Base-by-base conservation (phyloP, 2,113 vertebrate genomes). In the Ictalurus furcatus region DNA sequence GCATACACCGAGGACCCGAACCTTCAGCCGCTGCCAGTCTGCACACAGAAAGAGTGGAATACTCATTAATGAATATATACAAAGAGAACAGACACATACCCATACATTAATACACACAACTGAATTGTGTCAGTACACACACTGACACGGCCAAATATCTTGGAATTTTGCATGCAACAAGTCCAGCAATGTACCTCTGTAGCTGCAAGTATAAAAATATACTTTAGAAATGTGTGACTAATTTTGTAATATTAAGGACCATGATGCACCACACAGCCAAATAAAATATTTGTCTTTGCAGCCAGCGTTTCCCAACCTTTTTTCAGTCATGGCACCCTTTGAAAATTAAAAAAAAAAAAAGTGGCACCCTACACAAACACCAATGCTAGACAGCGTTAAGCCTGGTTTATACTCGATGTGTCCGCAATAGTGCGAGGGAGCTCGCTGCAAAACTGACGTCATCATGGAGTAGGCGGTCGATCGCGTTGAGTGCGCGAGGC, bases 11-110 rank as follows among this genome's bases (percentile, higher is more conserved):
- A 86, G 97, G 97, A 74, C 97, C 97, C 3, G 90, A 93, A 84
- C 96, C 95, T 90, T 98, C 97, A 90, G 97, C 98, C 92, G 96
- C 97, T 88, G 94, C 95, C 91, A 99, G 94, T 93, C 98, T 98
- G 85, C 87, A 13, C 82, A 63, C 48, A 82, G 84, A 7, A 25
- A 40, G 30, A 63, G 19, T 23, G 61, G 34, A 81, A 28, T 48
- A 63, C 56, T 58, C 8, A 76, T 40, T 85, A 44, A 21, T 12
- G 6, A 34, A 71, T 21, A 37, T n/a, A 37, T 7, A 85, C 6
- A 23, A 8, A 44, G 3, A 14, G 54, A 25, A 65, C 59, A 65
- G 23, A 83, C 17, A 44, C 3, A 76, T 1, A n/a, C 23, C 23
- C 8, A 54, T 8, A n/a, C 48, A 80, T 30, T 30, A 28, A 80